Conservation (phyloP, 1,140 invertebrate species). For the Theocolax elegans region DNA sequence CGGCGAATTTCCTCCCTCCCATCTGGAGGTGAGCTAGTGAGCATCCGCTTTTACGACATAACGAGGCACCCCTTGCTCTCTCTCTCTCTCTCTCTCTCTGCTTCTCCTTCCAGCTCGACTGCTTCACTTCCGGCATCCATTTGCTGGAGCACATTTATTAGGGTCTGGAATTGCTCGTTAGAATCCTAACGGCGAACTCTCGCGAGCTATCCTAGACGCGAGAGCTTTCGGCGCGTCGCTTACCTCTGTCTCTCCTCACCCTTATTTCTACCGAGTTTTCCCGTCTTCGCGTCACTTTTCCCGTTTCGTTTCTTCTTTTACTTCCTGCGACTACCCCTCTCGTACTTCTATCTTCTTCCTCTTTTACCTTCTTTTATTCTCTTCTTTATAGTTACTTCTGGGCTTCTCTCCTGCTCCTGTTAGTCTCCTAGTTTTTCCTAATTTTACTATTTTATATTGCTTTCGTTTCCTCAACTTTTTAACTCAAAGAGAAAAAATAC, state of each 20-base stretch:
- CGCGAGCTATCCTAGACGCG: slow-evolving; percentile 7
- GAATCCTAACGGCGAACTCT: slow-evolving; percentile 29
- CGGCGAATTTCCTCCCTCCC: slow-evolving; percentile 1
- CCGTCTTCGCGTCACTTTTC: background rate
- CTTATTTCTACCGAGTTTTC: slow-evolving; percentile 12
- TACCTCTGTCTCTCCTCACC: slow-evolving; percentile 5
- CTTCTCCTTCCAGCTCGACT: background rate
- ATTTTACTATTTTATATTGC: too few relatives aligned
- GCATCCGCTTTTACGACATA: slow-evolving; percentile 46
- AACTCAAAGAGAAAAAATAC: too few relatives aligned
- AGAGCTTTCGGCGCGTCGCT: slow-evolving; percentile 6
- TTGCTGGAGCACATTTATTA: slow-evolving; percentile 30
- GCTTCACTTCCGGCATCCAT: slow-evolving; percentile 23
- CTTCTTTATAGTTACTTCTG: too few relatives aligned
- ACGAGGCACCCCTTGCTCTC: slow-evolving; percentile 42
- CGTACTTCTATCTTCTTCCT: background rate
- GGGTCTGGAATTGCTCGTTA: slow-evolving; percentile 33
- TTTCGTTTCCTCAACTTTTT: too few relatives aligned
- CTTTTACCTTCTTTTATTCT: too few relatives aligned
- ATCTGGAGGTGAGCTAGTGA: background rate
- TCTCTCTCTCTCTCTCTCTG: background rate
- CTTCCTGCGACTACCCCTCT: background rate
- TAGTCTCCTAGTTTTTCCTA: too few relatives aligned
- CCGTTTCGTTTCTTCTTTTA: background rate
- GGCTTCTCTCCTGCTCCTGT: too few relatives aligned